Evolutionary conservation across 2,113 vertebrate genomes (phyloP).

Genomic region (Notothenia coriiceps): DNA sequence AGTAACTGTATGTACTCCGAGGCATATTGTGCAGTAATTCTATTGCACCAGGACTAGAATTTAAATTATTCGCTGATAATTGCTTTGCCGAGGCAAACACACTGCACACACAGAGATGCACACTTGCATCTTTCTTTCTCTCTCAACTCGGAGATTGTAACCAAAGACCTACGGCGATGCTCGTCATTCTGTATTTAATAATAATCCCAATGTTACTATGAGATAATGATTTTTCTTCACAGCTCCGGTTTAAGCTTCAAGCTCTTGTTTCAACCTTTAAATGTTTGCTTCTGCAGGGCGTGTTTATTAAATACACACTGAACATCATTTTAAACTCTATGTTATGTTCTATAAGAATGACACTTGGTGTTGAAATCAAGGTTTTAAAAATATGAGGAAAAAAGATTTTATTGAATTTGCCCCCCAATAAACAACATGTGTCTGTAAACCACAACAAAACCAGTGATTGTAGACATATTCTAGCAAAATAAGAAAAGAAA

Average conservation of each 20-base stretch:
- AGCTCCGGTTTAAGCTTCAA: slow-evolving; percentile 5
- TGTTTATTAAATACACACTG: neutral
- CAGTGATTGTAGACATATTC: slow-evolving; percentile 88
- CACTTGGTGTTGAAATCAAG: slow-evolving; percentile 71
- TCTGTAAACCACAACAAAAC: slow-evolving; percentile 90
- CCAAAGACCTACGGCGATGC: slow-evolving; percentile 19
- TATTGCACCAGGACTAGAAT: slow-evolving; percentile 58
- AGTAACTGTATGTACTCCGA: slow-evolving; percentile 27
- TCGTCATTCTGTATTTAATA: slow-evolving; percentile 32
- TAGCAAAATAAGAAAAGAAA: slow-evolving; percentile 92
- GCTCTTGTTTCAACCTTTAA: slow-evolving; percentile 4
- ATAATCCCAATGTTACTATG: slow-evolving; percentile 8
- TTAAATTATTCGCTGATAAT: slow-evolving; percentile 68
- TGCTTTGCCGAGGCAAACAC: slow-evolving; percentile 47
- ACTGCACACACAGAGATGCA: neutral
- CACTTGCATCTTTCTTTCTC: slow-evolving; percentile 6
- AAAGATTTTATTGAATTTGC: slow-evolving; percentile 91
- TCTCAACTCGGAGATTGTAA: slow-evolving; percentile 30
- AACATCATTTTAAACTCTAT: neutral
- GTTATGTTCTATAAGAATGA: slow-evolving; percentile 44
- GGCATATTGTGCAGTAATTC: slow-evolving; percentile 67
- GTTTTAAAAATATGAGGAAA: slow-evolving; percentile 91
- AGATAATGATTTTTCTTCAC: slow-evolving; percentile 10
- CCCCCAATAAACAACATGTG: slow-evolving; percentile 87
- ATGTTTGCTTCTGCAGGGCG: neutral